Percentiles rank a stretch among this genome's conserved stretches.
phyloP scores from a whole-genome alignment of 2,888 invertebrate species.

The Odontocolon sp. region DNA sequence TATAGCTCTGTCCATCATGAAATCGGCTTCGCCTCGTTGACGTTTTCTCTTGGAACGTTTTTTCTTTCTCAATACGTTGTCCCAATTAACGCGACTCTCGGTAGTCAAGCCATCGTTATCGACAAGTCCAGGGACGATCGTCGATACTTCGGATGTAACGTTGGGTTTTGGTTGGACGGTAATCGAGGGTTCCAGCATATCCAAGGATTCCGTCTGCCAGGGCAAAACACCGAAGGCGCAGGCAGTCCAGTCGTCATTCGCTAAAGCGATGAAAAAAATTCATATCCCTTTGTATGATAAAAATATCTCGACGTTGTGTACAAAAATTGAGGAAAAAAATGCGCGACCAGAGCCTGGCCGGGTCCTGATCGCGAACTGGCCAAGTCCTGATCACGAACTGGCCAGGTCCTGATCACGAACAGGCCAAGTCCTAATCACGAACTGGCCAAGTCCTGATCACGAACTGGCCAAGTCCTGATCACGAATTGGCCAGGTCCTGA shows the following conservation, averaged over 20 bases:
- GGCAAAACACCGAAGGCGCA: slow-evolving; percentile 83
- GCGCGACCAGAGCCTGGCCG: too few species aligned
- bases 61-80: slow-evolving; percentile 70
- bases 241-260: slow-evolving; percentile 79
- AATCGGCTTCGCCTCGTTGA: slow-evolving; percentile 58
- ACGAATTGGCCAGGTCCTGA: too few species aligned
- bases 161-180: slow-evolving; percentile 43
- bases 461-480: too few species aligned
- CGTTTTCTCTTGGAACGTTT: slow-evolving; percentile 66
- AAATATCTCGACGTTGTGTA: not conserved
- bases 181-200: slow-evolving; percentile 60
- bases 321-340: too few species aligned
- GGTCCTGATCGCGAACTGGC: too few species aligned
- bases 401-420: too few species aligned
- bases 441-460: too few species aligned
- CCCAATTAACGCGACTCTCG: slow-evolving; percentile 74
- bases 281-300: slow-evolving; percentile 55
- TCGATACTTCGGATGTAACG: slow-evolving; percentile 53
- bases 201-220: slow-evolving; percentile 77
- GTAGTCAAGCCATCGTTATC: slow-evolving; percentile 65
- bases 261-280: slow-evolving; percentile 78
- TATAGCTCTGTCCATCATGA: slow-evolving; percentile 70
- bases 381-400: too few species aligned
- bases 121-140: slow-evolving; percentile 71
- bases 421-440: too few species aligned